Evolutionary conservation across 2,888 invertebrate genomes (phyloP).

Genomic region (Zele albiditarsus): DNA sequence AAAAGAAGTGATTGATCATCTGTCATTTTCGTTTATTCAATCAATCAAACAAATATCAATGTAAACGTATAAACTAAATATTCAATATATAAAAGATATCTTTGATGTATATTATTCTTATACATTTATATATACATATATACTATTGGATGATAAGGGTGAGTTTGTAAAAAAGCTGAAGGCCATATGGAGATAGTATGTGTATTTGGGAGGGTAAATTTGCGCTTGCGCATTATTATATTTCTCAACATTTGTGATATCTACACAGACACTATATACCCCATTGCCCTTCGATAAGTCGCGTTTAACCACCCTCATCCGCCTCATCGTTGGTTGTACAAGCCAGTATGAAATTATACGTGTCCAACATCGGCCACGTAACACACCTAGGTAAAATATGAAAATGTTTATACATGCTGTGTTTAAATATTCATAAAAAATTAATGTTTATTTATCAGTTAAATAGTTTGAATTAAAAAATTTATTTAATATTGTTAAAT

Average conservation of each 20-base stretch:
- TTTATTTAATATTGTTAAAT: too few relatives aligned
- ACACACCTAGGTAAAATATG: not conserved
- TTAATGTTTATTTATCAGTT: not conserved
- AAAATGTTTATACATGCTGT: not conserved
- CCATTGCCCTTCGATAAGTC: constrained; percentile 8
- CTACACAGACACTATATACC: not conserved
- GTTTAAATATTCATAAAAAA: not conserved
- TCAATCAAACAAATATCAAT: too few relatives aligned
- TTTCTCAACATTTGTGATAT: not conserved
- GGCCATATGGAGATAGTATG: not conserved
- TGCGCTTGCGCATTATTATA: not conserved
- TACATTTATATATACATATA: too few relatives aligned
- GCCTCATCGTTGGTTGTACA: not conserved
- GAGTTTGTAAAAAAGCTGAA: constrained; percentile 10
- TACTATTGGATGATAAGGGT: too few relatives aligned
- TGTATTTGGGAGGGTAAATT: not conserved
- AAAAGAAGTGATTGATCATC: too few relatives aligned
- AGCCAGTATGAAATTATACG: not conserved
- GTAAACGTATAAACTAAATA: too few relatives aligned
- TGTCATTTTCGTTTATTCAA: too few relatives aligned
- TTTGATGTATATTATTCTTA: too few relatives aligned
- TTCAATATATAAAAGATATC: too few relatives aligned
- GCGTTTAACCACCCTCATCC: constrained; percentile 14
- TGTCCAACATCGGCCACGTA: not conserved
- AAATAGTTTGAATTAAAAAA: too few relatives aligned